Percentiles rank a stretch among this genome's conserved stretches.
phyloP scores from a whole-genome alignment of 2,888 invertebrate species.

The Agrotis segetum region DNA sequence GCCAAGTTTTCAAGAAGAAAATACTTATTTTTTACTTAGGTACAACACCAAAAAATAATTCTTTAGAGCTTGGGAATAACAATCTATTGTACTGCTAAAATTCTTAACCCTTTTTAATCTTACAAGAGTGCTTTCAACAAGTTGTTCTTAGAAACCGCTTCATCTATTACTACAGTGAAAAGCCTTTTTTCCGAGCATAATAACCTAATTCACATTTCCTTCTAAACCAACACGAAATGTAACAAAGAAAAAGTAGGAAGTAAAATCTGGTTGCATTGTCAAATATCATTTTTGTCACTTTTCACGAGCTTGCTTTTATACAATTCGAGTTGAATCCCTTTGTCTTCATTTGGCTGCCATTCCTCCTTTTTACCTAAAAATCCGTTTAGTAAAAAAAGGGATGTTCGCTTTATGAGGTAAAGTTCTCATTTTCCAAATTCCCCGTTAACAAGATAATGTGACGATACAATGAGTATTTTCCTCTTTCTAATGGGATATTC shows the following conservation, averaged over 20 bases:
- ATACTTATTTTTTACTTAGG: background rate
- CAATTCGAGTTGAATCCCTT: slow-evolving; percentile 73
- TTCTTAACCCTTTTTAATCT: slow-evolving; percentile 20
- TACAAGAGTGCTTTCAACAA: slow-evolving; percentile 11
- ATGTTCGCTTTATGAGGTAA: slow-evolving; percentile 60
- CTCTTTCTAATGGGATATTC: slow-evolving; percentile 42
- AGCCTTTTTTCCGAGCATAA: slow-evolving; percentile 2
- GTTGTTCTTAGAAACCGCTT: slow-evolving; percentile 7
- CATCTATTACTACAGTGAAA: background rate
- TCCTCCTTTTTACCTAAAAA: slow-evolving; percentile 83
- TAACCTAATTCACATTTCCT: slow-evolving; percentile 13
- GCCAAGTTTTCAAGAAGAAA: slow-evolving; percentile 20
- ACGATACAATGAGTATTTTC: slow-evolving; percentile 41
- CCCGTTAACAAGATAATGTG: slow-evolving; percentile 63
- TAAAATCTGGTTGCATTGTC: slow-evolving; percentile 67
- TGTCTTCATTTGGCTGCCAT: slow-evolving; percentile 84
- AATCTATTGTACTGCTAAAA: slow-evolving; percentile 9
- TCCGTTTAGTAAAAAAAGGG: slow-evolving; percentile 69
- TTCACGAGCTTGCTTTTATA: slow-evolving; percentile 70
- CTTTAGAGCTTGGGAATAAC: slow-evolving; percentile 4
- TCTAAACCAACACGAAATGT: slow-evolving; percentile 33
- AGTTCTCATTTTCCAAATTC: slow-evolving; percentile 68
- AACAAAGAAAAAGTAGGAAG: slow-evolving; percentile 70
- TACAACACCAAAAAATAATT: slow-evolving; percentile 1
- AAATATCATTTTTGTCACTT: slow-evolving; percentile 80